Percentiles rank a stretch among this genome's conserved stretches.
Evolutionary conservation across 2,113 vertebrate genomes (phyloP).

Genomic region (Melanerpes formicivorus): DNA sequence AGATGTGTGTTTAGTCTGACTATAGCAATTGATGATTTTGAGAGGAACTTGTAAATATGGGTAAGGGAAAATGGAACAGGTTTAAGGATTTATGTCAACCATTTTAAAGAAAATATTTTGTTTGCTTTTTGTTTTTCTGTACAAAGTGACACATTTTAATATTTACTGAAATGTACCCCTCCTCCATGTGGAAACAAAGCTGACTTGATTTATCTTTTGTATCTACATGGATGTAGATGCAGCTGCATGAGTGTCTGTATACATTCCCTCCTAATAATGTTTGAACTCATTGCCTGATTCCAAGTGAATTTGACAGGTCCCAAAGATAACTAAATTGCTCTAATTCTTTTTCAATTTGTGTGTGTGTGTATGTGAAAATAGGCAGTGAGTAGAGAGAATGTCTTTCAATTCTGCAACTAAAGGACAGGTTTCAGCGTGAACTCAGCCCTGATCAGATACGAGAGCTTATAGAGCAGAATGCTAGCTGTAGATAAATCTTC

Average conservation of each 20-base stretch:
- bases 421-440: not conserved
- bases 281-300: conserved; percentile 56
- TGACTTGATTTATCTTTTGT: conserved; percentile 37
- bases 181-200: not conserved
- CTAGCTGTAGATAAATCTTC: not conserved
- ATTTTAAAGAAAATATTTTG: conserved; percentile 9
- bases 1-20: conserved; percentile 30
- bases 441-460: not conserved
- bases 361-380: not conserved
- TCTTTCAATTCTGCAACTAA: not conserved
- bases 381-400: not conserved
- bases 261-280: conserved; percentile 34
- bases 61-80: not conserved
- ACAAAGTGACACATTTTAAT: not conserved
- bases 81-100: not conserved
- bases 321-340: conserved; percentile 15
- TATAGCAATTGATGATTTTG: not conserved
- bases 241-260: conserved; percentile 58
- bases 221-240: conserved; percentile 18
- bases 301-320: conserved; percentile 52
- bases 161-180: not conserved
- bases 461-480: not conserved
- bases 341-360: not conserved
- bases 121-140: conserved; percentile 14
- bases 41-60: not conserved